phyloP scores from a whole-genome alignment of 2,113 vertebrate genomes.

The Pseudorasbora parva region DNA sequence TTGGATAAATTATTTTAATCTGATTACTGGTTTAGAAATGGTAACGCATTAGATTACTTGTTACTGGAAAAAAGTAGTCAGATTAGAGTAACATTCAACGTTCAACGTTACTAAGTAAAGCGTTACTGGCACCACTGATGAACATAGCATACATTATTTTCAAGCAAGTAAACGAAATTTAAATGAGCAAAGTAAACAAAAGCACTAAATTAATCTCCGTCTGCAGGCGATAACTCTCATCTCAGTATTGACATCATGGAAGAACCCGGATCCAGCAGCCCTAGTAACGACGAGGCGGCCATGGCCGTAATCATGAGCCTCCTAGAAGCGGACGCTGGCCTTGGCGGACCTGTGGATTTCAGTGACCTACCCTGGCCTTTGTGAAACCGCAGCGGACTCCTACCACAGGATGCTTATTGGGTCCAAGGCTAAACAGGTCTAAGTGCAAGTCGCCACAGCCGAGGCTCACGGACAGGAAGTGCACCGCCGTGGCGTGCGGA shows the following conservation, averaged over 20 bases:
- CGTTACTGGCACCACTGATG: too few species aligned
- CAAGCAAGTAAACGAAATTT: too few species aligned
- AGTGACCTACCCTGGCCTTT: slow-evolving; percentile 98
- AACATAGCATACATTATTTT: neutral
- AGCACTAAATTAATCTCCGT: neutral
- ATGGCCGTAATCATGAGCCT: slow-evolving; percentile 99
- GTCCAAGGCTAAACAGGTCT: neutral
- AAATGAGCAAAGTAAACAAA: too few species aligned
- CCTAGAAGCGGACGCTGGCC: slow-evolving; percentile 95
- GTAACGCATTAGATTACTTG: too few species aligned
- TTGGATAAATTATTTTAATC: too few species aligned
- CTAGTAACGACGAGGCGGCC: slow-evolving; percentile 95
- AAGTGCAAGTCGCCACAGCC: neutral
- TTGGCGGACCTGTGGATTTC: slow-evolving; percentile 97
- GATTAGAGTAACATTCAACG: too few species aligned
- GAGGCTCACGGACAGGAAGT: slow-evolving; percentile 13
- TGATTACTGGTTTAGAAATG: too few species aligned
- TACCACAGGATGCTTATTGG: neutral
- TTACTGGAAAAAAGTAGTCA: too few species aligned
- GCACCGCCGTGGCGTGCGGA: slow-evolving; percentile 12
- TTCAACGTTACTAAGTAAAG: too few species aligned
- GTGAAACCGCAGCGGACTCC: slow-evolving; percentile 71
- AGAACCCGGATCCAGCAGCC: slow-evolving; percentile 95
- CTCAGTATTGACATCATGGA: slow-evolving; percentile 96
- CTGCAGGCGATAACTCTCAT: slow-evolving; percentile 92